A percentile compares a stretch with the other conserved stretches of the same genome.
phyloP scores from a whole-genome alignment of 2,797 vertebrate genomes.

The Malurus splendens region DNA sequence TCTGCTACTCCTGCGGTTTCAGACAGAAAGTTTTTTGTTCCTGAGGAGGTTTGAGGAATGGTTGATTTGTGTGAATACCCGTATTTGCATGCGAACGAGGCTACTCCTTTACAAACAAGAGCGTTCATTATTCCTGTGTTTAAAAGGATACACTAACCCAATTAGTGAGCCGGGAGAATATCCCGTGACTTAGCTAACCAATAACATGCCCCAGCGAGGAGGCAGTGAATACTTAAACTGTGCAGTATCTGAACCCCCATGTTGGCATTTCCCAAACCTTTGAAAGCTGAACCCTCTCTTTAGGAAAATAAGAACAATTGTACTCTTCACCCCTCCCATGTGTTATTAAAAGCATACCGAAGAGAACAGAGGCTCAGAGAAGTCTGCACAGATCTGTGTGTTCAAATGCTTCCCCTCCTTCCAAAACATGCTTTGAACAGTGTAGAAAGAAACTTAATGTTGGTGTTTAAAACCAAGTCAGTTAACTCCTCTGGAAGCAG shows the following conservation, averaged over 20 bases:
- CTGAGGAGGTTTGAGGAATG: conserved; percentile 47
- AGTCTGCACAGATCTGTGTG: neutral
- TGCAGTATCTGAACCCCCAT: neutral
- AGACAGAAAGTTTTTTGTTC: conserved; percentile 61
- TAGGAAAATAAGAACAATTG: conserved; percentile 13
- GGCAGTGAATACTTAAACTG: neutral
- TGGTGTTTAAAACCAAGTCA: neutral
- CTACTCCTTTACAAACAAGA: conserved; percentile 55
- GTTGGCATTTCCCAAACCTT: conserved; percentile 37
- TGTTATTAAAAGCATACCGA: conserved; percentile 34
- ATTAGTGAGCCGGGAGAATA: conserved; percentile 38
- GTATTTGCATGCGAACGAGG: conserved; percentile 62
- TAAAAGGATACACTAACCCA: conserved; percentile 60
- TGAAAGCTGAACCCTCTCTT: conserved; percentile 23
- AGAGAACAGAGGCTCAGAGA: neutral
- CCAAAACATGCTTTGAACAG: conserved; percentile 35
- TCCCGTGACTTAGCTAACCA: conserved; percentile 39
- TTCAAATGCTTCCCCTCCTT: neutral
- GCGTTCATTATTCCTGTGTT: conserved; percentile 37
- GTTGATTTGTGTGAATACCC: conserved; percentile 58
- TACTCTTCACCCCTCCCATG: neutral
- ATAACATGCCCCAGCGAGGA: neutral
- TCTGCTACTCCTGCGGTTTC: conserved; percentile 41
- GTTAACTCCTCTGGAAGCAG: neutral
- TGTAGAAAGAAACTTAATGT: neutral